Evolutionary conservation across 2,113 vertebrate genomes (phyloP), one percentile per base, ranked within the genome.

Genomic region (Calcarius ornatus): DNA sequence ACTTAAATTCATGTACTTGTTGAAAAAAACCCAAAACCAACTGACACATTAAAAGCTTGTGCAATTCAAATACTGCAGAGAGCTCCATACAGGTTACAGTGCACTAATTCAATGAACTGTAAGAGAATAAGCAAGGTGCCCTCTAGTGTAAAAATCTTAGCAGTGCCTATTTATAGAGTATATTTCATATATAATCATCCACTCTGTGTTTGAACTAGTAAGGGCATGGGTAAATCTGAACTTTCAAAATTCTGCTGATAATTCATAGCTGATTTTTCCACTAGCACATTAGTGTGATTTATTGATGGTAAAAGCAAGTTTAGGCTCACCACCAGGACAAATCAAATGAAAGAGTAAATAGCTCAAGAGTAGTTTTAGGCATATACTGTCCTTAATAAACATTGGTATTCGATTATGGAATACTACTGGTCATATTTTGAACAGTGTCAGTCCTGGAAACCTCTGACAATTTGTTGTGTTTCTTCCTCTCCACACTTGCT

Each of bases 61-160:
- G 42, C 15, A 91, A 21, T 84, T 91, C 35, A 68, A 33, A 45
- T 54, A 47, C 35, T 75, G 30, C 53, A 61, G 56, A 48, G 87
- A 95, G 88, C 15, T 60, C 63, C 14, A 6, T 35, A 19, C 20
- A 77, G 5, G 18, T 59, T 80, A 31, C 28, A 65, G 13, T 53
- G 28, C 23, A 30, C n/a, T 31, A 40, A 56, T 81, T 81, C 66
- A 20, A 10, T 43, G 7, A 81, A 81, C 38, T 54, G 11, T 9
- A 86, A 87, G 37, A 56, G 27, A 88, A 76, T 79, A 90, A 63
- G 22, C 42, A 51, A 96, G 78, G 83, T 87, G 76, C 85, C 78
- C 78, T 84, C 83, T 94, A 94, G 73, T 80, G 80, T 82, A 69
- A 94, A 89, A 93, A 85, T 27, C 27, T 59, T 71, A 53, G 12